phyloP scores from a whole-genome alignment of 2,888 invertebrate species.

The Nemotelus nigrinus region DNA sequence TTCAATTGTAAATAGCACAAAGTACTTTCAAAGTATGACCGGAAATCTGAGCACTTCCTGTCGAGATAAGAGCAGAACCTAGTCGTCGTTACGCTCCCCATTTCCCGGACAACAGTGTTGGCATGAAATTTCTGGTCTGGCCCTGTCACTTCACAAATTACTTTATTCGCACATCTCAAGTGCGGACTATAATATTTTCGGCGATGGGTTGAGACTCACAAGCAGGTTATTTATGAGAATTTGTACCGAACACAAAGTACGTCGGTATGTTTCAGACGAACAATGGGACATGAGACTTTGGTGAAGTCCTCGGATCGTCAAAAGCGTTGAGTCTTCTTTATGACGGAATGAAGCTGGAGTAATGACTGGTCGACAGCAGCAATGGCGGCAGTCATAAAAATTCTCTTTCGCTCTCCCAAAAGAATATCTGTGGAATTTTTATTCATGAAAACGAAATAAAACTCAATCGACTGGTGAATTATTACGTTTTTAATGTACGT shows the following conservation, averaged over 20 bases:
- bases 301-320: conserved; percentile 14
- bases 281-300: conserved; percentile 9
- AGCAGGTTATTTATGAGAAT: background rate
- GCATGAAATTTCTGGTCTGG: background rate
- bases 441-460: conserved; percentile 28
- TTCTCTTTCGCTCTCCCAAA: background rate
- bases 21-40: background rate
- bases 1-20: background rate
- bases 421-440: background rate
- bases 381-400: background rate
- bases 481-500: conserved; percentile 37
- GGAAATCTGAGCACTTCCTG: background rate
- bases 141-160: conserved; percentile 29
- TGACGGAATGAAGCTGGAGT: conserved; percentile 9
- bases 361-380: background rate
- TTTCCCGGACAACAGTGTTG: conserved; percentile 4
- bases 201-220: background rate
- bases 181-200: background rate
- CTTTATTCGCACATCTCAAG: conserved; percentile 32
- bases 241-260: background rate
- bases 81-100: background rate
- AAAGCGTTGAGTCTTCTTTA: background rate
- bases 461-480: conserved; percentile 27
- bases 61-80: background rate
- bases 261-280: background rate